Conservation (phyloP, 2,888 invertebrate genomes). For the Melanostoma mellinum region DNA sequence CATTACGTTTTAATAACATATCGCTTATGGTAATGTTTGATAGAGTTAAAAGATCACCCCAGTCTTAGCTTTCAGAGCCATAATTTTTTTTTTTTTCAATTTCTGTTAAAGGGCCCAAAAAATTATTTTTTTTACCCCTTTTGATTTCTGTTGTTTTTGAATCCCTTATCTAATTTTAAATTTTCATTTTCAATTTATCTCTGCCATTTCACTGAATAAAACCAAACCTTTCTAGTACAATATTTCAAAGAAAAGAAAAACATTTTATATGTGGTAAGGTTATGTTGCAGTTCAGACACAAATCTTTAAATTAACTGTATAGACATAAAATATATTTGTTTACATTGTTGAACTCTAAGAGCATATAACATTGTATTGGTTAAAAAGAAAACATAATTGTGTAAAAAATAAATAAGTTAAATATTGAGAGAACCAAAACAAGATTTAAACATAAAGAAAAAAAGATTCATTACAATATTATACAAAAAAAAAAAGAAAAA, state of each 20-base stretch:
- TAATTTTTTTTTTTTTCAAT: no score
- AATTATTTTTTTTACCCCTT: neutral
- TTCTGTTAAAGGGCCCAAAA: no score
- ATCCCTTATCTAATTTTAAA: neutral
- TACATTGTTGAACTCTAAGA: slow-evolving; percentile 52
- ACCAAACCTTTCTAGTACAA: slow-evolving; percentile 4
- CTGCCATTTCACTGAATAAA: neutral
- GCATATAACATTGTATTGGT: slow-evolving; percentile 61
- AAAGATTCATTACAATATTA: slow-evolving; percentile 65
- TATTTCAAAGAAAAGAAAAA: slow-evolving; percentile 16
- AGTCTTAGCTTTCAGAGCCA: no score
- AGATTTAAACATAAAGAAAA: slow-evolving; percentile 31
- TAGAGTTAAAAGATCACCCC: no score
- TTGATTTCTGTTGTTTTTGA: neutral
- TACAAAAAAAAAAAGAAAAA: slow-evolving; percentile 9
- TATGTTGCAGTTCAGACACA: slow-evolving; percentile 41
- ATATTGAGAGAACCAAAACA: slow-evolving; percentile 52
- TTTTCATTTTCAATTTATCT: neutral
- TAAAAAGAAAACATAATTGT: slow-evolving; percentile 42
- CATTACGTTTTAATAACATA: no score
- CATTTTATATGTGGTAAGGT: slow-evolving; percentile 35
- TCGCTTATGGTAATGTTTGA: no score
- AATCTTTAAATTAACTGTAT: slow-evolving; percentile 40
- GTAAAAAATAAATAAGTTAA: slow-evolving; percentile 17
- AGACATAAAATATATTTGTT: slow-evolving; percentile 51